phyloP scores from a whole-genome alignment of 2,113 vertebrate genomes.

The Bubo bubo region DNA sequence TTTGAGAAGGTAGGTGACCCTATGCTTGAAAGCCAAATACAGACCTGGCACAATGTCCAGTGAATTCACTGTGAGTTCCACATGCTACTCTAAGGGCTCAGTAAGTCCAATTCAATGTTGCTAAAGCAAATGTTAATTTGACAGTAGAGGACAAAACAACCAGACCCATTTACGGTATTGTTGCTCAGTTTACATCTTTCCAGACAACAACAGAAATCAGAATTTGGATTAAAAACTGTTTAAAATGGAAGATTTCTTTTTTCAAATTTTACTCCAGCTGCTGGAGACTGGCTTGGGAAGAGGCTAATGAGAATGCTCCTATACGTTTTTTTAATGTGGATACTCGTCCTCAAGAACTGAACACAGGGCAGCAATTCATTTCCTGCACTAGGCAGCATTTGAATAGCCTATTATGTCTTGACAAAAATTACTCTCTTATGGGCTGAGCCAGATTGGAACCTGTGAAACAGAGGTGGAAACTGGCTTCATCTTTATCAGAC shows the following conservation, averaged over 20 bases:
- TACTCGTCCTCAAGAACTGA: not conserved
- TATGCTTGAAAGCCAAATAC: not conserved
- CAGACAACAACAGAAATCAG: not conserved
- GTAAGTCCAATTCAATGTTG: not conserved
- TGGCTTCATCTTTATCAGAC: not conserved
- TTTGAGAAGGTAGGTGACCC: not conserved
- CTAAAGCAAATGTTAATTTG: not conserved
- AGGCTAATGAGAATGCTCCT: not conserved
- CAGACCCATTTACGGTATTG: not conserved
- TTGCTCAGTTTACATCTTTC: not conserved
- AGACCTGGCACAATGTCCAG: not conserved
- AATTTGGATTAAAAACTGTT: not conserved
- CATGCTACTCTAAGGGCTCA: not conserved
- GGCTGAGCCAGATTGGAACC: not conserved
- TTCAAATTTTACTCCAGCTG: not conserved
- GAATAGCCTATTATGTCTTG: not conserved
- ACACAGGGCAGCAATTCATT: not conserved
- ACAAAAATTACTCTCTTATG: not conserved
- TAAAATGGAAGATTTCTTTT: not conserved
- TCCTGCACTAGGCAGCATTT: not conserved
- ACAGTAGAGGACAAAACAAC: not conserved
- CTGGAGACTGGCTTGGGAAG: not conserved
- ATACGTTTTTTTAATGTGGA: not conserved
- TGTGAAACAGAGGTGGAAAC: conserved; percentile 6
- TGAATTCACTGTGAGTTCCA: not conserved